A percentile compares a stretch with the other conserved stretches of the same genome.
These are phyloP conservation scores for Drosophila mercatorum DNA, from an alignment of 2,888 invertebrate genomes.

Conservation along the genomic window DNA sequence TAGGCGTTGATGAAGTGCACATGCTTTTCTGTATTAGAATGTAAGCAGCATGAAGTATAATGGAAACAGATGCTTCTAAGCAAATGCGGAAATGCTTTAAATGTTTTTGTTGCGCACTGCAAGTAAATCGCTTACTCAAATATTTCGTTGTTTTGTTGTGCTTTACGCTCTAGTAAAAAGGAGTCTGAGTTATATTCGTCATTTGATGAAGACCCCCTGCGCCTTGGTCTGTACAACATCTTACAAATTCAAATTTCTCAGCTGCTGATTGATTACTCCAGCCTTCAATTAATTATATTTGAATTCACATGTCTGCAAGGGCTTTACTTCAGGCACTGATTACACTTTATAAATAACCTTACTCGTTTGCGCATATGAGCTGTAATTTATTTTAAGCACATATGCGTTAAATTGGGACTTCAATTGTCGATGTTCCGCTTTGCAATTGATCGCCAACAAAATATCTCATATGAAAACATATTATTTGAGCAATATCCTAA, in stretches of 20 bases:
- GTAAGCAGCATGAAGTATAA: constrained; percentile 43
- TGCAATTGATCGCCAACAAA: too few relatives aligned
- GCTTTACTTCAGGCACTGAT: neutral
- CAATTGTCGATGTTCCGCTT: too few relatives aligned
- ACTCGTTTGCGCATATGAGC: too few relatives aligned
- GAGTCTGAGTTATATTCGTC: neutral
- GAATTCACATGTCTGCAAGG: neutral
- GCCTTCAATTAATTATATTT: neutral
- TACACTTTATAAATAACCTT: neutral
- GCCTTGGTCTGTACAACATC: neutral
- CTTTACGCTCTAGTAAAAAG: neutral
- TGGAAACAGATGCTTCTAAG: constrained; percentile 55
- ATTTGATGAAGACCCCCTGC: neutral
- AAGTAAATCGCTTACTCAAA: neutral
- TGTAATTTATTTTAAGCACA: neutral
- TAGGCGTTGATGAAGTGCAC: constrained; percentile 68
- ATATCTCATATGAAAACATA: too few relatives aligned
- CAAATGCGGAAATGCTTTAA: constrained; percentile 42
- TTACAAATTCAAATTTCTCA: neutral
- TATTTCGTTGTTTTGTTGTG: neutral
- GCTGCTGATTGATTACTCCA: neutral
- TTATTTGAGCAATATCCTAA: too few relatives aligned
- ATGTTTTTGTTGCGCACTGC: constrained; percentile 6
- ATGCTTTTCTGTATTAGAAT: constrained; percentile 23
- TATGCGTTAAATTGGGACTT: too few relatives aligned